phyloP scores from a whole-genome alignment of 2,113 vertebrate genomes.

The Eclectus roratus region DNA sequence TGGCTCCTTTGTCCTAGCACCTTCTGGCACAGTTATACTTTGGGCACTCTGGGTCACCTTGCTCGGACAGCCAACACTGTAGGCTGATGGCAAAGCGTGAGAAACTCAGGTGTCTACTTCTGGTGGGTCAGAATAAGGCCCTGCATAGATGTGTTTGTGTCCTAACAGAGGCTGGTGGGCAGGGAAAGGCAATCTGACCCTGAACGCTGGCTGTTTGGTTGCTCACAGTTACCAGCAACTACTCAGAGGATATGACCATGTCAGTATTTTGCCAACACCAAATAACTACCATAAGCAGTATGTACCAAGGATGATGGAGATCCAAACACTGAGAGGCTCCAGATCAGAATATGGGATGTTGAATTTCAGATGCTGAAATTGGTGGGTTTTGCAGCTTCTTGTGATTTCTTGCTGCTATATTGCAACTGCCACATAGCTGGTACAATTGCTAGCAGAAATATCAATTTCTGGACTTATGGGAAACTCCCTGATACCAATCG shows the following conservation, averaged over 20 bases:
- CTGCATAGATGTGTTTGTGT: not conserved
- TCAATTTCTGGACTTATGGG: not conserved
- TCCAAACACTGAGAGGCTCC: not conserved
- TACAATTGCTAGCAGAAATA: not conserved
- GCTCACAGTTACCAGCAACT: not conserved
- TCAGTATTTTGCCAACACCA: not conserved
- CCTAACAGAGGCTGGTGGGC: not conserved
- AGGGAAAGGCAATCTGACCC: not conserved
- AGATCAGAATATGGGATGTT: not conserved
- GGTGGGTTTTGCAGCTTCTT: not conserved
- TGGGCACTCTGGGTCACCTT: accelerated
- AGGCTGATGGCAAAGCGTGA: not conserved
- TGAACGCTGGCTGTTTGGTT: accelerated
- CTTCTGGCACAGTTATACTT: not conserved
- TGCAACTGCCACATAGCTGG: not conserved
- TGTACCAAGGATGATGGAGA: not conserved
- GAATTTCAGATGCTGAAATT: not conserved
- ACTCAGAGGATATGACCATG: not conserved
- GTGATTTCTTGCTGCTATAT: not conserved
- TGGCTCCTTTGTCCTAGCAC: not conserved
- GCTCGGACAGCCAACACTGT: not conserved
- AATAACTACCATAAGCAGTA: not conserved
- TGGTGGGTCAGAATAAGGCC: not conserved
- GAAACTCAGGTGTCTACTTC: not conserved
- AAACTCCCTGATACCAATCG: not conserved